A percentile compares a stretch with the other conserved stretches of the same genome.
phyloP scores from a whole-genome alignment of 2,888 invertebrate genomes.

The Galerucella calmariensis region DNA sequence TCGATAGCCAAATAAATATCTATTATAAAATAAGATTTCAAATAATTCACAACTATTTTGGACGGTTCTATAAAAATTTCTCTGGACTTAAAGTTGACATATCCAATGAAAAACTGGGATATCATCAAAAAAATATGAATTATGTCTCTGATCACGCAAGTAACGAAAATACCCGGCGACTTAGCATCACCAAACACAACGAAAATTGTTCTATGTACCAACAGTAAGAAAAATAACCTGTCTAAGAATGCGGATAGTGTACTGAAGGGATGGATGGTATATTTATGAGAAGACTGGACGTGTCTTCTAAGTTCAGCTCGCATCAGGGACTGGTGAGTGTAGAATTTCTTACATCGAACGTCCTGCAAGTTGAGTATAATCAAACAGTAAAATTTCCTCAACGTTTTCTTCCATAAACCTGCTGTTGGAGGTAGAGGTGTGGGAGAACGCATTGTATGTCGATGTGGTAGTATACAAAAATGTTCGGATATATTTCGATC shows the following conservation, averaged over 20 bases:
- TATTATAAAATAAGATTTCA: constrained; percentile 31
- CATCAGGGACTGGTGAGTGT: constrained; percentile 24
- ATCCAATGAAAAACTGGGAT: constrained; percentile 29
- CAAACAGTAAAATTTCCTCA: constrained; percentile 8
- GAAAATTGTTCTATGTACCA: constrained; percentile 7
- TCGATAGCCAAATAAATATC: constrained; percentile 23
- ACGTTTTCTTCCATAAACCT: background rate
- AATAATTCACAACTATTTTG: constrained; percentile 13
- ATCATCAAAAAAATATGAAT: constrained; percentile 13
- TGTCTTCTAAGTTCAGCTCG: constrained; percentile 32
- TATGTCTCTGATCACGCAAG: constrained; percentile 8
- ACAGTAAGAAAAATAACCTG: constrained; percentile 10
- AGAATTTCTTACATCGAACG: constrained; percentile 22
- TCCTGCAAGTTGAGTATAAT: constrained; percentile 25
- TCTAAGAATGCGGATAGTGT: constrained; percentile 27
- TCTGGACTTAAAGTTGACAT: constrained; percentile 11
- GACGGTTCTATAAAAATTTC: constrained; percentile 17
- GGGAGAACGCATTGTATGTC: background rate
- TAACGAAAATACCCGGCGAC: background rate
- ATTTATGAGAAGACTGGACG: constrained; percentile 19
- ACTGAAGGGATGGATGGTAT: constrained; percentile 41
- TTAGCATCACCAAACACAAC: background rate
- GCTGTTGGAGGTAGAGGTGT: constrained; percentile 21
- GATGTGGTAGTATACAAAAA: background rate
- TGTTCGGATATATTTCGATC: background rate